Conservation (phyloP, 92 coral and sea anemone genomes). For the Phenganax marumi region DNA sequence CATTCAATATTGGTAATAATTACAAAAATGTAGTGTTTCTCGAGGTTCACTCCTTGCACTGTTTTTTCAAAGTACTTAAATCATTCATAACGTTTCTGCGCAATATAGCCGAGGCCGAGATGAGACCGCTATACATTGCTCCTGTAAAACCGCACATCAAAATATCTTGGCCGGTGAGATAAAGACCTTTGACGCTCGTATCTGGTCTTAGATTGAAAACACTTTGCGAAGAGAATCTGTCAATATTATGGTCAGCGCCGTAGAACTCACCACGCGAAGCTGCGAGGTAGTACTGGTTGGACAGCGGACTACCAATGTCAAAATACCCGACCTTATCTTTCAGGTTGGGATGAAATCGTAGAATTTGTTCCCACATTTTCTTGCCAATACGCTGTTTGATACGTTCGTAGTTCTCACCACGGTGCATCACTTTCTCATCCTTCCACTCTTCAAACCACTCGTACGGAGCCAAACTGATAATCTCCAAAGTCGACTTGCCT, state of each 20-base stretch:
- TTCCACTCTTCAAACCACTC: conserved; percentile 93
- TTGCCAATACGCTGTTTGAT: conserved; percentile 81
- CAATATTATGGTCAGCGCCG: conserved; percentile 86
- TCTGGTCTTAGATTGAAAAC: conserved; percentile 76
- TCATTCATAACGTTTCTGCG: conserved; percentile 69
- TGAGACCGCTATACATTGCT: conserved; percentile 75
- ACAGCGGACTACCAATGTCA: conserved; percentile 84
- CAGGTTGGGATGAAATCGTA: conserved; percentile 70
- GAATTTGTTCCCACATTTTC: conserved; percentile 93
- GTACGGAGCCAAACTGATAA: conserved; percentile 74
- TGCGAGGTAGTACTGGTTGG: conserved; percentile 80
- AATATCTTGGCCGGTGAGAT: conserved; percentile 82
- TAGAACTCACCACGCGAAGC: conserved; percentile 89
- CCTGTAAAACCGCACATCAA: conserved; percentile 81
- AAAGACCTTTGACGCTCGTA: conserved; percentile 78
- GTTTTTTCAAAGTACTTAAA: conserved; percentile 57
- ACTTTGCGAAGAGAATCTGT: conserved; percentile 73
- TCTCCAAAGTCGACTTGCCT: conserved; percentile 77
- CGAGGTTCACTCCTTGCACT: not conserved
- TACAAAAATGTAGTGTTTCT: not conserved
- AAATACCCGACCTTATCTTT: conserved; percentile 82
- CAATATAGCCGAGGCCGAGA: conserved; percentile 74
- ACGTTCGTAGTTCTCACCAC: conserved; percentile 85
- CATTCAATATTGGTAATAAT: too few relatives aligned
- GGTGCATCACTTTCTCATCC: conserved; percentile 83